These are phyloP conservation scores for Drosophila yooni DNA, from an alignment of 2,888 invertebrate species.

Conservation along the genomic window DNA sequence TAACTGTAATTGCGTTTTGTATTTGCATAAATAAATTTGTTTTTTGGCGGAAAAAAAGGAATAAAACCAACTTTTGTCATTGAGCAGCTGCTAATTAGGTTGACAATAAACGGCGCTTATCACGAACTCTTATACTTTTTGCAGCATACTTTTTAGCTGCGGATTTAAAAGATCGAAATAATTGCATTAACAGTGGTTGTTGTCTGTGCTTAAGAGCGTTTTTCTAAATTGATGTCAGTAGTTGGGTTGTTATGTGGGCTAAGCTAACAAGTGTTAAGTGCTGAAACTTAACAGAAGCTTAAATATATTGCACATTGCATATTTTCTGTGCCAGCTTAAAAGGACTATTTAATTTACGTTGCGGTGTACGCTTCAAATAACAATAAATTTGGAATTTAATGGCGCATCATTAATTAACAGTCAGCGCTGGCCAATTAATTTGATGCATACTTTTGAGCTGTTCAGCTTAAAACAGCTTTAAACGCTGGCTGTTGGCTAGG, in stretches of 20 bases:
- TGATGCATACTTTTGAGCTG: slow-evolving; percentile 23
- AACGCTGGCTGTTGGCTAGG: background rate
- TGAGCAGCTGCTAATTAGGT: slow-evolving; percentile 28
- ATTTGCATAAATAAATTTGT: slow-evolving; percentile 52
- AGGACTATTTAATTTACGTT: background rate
- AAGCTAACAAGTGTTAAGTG: background rate
- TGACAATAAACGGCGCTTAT: slow-evolving; percentile 9
- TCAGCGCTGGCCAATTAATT: slow-evolving; percentile 7
- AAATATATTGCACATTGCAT: background rate
- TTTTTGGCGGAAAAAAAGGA: slow-evolving; percentile 1
- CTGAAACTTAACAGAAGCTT: background rate
- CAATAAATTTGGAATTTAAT: slow-evolving; percentile 4
- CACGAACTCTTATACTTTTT: slow-evolving; percentile 2
- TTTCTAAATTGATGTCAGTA: background rate
- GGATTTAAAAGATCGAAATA: slow-evolving; percentile 6
- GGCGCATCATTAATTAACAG: background rate
- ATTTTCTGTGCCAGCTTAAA: background rate
- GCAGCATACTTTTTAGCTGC: slow-evolving; percentile 40
- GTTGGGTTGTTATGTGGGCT: too few species aligned
- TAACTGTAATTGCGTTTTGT: slow-evolving; percentile 46
- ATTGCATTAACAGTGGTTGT: background rate
- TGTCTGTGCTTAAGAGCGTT: background rate
- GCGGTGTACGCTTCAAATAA: background rate
- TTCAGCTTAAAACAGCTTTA: background rate
- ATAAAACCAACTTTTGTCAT: slow-evolving; percentile 15